These are phyloP conservation scores for Rhysida immarginata DNA, from an alignment of 1,140 invertebrate species.

Conservation along the genomic window DNA sequence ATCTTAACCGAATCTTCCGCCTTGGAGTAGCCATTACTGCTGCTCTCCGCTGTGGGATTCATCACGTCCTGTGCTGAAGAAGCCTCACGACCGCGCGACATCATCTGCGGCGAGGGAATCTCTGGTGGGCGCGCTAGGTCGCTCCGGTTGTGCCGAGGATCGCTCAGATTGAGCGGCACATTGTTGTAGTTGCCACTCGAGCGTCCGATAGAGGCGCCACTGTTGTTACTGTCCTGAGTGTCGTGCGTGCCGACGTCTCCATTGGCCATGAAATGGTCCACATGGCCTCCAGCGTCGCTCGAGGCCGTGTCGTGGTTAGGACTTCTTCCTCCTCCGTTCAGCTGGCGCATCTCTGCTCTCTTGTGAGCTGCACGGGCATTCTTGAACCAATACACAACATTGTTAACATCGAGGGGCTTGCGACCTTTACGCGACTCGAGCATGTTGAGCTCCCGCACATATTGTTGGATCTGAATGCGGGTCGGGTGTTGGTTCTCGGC, in stretches of 20 bases:
- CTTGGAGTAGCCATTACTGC: not conserved
- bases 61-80: not conserved
- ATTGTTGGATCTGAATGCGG: constrained; percentile 66
- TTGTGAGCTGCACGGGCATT: constrained; percentile 92
- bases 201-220: constrained; percentile 10
- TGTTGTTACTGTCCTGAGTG: constrained; percentile 14
- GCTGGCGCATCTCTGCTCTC: constrained; percentile 33
- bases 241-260: constrained; percentile 1
- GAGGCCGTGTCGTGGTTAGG: constrained; percentile 15
- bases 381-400: constrained; percentile 98
- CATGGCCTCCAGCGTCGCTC: constrained; percentile 8
- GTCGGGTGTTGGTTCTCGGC: constrained; percentile 74
- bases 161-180: constrained; percentile 10
- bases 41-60: not conserved
- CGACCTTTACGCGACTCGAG: constrained; percentile 77
- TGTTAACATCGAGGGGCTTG: constrained; percentile 88
- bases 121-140: no score
- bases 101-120: no score
- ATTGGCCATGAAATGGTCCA: constrained; percentile 11
- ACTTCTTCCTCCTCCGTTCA: constrained; percentile 15
- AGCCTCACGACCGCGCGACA: not conserved
- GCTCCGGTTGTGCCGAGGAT: constrained; percentile 6
- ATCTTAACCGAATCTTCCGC: constrained; percentile 40
- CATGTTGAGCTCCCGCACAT: constrained; percentile 81
- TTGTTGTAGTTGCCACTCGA: not conserved